A percentile compares a stretch with the other conserved stretches of the same genome.
Conservation (phyloP, 2,113 vertebrate species). For the Pterophyllum scalare region DNA sequence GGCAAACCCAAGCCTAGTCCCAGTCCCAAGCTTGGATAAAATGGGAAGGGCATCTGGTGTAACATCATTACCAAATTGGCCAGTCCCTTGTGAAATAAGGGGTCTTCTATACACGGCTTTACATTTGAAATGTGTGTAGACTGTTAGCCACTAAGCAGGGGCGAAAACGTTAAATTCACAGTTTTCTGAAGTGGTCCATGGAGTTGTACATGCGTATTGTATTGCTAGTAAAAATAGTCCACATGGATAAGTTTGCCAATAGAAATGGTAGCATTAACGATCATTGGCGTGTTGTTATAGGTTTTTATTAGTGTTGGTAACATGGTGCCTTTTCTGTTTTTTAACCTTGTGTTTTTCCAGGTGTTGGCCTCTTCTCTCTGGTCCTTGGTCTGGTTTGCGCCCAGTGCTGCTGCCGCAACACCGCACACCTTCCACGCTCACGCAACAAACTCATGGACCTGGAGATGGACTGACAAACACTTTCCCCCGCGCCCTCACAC, state of each 20-base stretch:
- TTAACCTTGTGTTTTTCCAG: conserved; percentile 30
- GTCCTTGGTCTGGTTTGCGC: conserved; percentile 93
- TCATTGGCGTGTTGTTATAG: rapidly evolving
- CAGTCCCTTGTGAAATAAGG: background rate
- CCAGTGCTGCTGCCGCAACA: conserved; percentile 91
- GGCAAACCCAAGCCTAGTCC: background rate
- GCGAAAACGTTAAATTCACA: background rate
- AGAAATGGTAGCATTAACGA: rapidly evolving
- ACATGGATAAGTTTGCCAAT: rapidly evolving
- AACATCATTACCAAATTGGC: background rate
- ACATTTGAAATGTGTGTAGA: background rate
- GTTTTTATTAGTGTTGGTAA: background rate
- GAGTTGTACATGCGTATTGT: background rate
- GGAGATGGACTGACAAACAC: conserved; percentile 91
- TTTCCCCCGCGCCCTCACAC: conserved; percentile 62
- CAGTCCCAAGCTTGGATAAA: background rate
- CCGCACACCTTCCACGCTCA: conserved; percentile 83
- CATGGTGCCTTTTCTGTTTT: background rate
- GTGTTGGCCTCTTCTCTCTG: conserved; percentile 89
- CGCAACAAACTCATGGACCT: conserved; percentile 90
- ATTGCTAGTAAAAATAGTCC: background rate
- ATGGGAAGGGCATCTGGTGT: background rate
- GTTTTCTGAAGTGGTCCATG: background rate
- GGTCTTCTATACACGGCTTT: background rate
- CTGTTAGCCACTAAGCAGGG: background rate